Conservation (phyloP, 2,113 vertebrate species). For the Tursiops truncatus region DNA sequence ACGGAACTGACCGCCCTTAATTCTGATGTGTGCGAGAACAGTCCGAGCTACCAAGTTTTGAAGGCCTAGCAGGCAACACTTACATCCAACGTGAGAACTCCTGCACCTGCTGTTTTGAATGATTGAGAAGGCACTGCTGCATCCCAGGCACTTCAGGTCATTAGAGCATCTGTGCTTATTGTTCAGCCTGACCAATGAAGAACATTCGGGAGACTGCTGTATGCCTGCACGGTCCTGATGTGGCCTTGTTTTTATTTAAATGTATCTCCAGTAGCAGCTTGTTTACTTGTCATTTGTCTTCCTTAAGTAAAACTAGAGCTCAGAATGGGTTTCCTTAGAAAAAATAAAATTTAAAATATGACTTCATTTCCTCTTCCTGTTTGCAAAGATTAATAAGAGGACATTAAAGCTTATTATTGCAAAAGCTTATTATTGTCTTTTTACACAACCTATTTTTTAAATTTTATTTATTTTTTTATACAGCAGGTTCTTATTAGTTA, state of each 20-base stretch:
- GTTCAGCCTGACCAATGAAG: neutral
- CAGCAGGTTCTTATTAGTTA: too few relatives aligned
- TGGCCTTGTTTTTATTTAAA: neutral
- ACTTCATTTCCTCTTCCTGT: neutral
- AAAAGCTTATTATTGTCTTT: neutral
- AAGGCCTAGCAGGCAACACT: neutral
- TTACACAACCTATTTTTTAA: too few relatives aligned
- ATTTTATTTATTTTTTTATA: too few relatives aligned
- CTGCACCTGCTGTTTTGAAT: neutral
- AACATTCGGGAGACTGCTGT: neutral
- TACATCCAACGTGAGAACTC: neutral
- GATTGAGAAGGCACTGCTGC: neutral
- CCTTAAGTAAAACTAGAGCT: conserved; percentile 11
- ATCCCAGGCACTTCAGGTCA: rapidly evolving
- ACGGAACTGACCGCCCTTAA: neutral
- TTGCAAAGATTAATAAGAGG: neutral
- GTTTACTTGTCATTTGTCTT: neutral
- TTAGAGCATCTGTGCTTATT: neutral
- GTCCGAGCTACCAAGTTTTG: neutral
- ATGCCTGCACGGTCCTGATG: neutral
- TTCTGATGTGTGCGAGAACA: neutral
- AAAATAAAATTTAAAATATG: neutral
- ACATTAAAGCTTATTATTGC: neutral
- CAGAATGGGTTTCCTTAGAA: conserved; percentile 42
- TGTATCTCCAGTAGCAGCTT: neutral